Evolutionary conservation across 2,888 invertebrate species (phyloP), one percentile per base, ranked within the genome.

Genomic region (Crocallis elinguaria): DNA sequence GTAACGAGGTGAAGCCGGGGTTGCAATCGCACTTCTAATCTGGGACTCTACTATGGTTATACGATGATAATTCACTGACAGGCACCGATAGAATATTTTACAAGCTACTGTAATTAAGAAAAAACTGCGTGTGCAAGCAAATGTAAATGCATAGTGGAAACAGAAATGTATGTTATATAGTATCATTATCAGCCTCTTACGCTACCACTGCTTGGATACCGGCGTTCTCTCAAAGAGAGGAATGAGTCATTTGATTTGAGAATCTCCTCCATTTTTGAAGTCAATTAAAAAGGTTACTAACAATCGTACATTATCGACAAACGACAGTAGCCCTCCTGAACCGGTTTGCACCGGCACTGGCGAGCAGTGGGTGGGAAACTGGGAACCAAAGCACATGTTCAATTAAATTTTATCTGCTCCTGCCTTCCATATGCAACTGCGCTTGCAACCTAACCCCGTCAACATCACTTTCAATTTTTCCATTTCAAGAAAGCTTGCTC

Each of bases 311-410:
- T 5, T 29, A n/a, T 21, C 14, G 33, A 35, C 8, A 42, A 42
- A 30, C 19, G 19, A 3, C n/a, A 50, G 50, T 50, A 49, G 36
- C 11, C 12, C 37, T 38, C 44, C 49, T 27, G 45, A 55, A 57
- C 42, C 49, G 53, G 45, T 51, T 60, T 50, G 48, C 46, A 57
- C 64, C 61, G 59, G 48, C 46, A 57, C 64, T 60, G 59, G 63
- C 35, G 30, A 44, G 25, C 13, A 38, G 13, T 7, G 29, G 9
- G 38, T 76, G 81, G 70, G 79, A 82, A 75, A 66, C 62, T 76
- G 82, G 71, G 79, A 82, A 75, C 66, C 62, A 41, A 58, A 59
- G 71, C 80, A 82, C 73, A 75, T 79, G 81, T 82, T 79, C 81
- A 79, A 84, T 84, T 82, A 77, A 79, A 82, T 79, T 73, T 71